Evolutionary conservation across 1,140 invertebrate genomes (phyloP), one percentile per base, ranked within the genome.

Genomic region (Gonioctena quinquepunctata): DNA sequence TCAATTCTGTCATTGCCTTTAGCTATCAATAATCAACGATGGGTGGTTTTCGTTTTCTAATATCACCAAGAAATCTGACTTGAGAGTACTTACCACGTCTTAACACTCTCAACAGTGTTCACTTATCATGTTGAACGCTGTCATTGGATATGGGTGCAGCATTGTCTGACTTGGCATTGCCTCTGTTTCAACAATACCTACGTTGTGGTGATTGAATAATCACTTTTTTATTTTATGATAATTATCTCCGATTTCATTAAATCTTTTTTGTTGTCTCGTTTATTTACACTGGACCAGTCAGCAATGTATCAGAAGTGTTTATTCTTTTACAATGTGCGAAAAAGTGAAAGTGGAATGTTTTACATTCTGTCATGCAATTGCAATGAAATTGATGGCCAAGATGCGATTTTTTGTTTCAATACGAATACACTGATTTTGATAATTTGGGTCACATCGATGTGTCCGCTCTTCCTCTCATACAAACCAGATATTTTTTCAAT

Each of bases 271-370:
- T 11, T 8, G 33, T n/a, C 33, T n/a, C 33, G 33, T 42, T 42
- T 42, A 4, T 42, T 54, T 54, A 19, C 18, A 54, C 18, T 21
- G 52, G 52, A 54, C 52, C 52, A 54, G 52, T 54, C 22, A 42
- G 16, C 33, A 42, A n/a, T 42, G 33, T n/a, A 13, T 42, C 33
- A 42, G 33, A 42, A 11, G 33, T 42, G 13, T 42, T 42, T 42
- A 42, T 42, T n/a, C 18, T 21, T 54, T 54, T 54, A 54, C 52
- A 54, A 54, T 54, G 52, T 54, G 52, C 52, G 52, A 54, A 54
- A 54, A 54, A 21, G 52, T 54, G 52, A 54, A 54, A 54, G 52
- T 13, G 6, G 19, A 54, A 54, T 54, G n/a, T 18, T 6, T 54
- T 6, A 18, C 13, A 54, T 54, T 54, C 52, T 54, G 52, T 54